A percentile compares a stretch with the other conserved stretches of the same genome.
phyloP scores from a whole-genome alignment of 2,797 vertebrate genomes.

The Xenentodon cancila region DNA sequence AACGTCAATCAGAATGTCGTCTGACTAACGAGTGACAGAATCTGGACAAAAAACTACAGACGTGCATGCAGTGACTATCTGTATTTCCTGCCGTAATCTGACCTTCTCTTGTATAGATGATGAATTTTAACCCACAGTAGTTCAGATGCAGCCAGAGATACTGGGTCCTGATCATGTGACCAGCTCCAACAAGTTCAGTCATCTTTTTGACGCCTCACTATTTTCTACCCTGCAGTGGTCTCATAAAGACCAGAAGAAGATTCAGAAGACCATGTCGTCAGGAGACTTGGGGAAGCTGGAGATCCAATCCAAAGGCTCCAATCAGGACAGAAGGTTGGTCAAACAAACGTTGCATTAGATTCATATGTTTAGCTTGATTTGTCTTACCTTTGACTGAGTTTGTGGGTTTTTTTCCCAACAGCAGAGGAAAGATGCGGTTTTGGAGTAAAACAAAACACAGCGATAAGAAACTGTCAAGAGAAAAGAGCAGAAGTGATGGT shows the following conservation, averaged over 20 bases:
- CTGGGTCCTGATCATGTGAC: not conserved
- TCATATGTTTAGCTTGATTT: too few species aligned
- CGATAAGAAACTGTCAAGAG: slow-evolving; percentile 87
- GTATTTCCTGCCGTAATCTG: too few species aligned
- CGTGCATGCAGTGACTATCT: too few species aligned
- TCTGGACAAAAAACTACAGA: slow-evolving; percentile 15
- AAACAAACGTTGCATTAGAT: not conserved
- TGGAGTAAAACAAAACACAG: slow-evolving; percentile 92
- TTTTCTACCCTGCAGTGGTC: slow-evolving; percentile 54
- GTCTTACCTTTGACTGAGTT: not conserved
- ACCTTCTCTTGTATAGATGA: not conserved
- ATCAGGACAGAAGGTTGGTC: slow-evolving; percentile 87
- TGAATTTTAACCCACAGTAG: too few species aligned
- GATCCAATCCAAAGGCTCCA: slow-evolving; percentile 83
- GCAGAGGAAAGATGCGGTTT: slow-evolving; percentile 92
- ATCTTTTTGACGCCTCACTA: not conserved
- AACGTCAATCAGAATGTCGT: slow-evolving; percentile 15
- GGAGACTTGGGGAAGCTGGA: slow-evolving; percentile 91
- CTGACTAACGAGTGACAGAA: slow-evolving; percentile 53
- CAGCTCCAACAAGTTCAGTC: not conserved
- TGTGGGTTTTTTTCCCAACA: slow-evolving; percentile 53
- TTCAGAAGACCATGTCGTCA: slow-evolving; percentile 96
- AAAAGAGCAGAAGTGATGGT: slow-evolving; percentile 74
- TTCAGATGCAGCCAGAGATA: too few species aligned
- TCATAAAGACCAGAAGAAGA: slow-evolving; percentile 86